Conservation (phyloP, 2,797 vertebrate genomes). For the Acanthurus leucopareius region DNA sequence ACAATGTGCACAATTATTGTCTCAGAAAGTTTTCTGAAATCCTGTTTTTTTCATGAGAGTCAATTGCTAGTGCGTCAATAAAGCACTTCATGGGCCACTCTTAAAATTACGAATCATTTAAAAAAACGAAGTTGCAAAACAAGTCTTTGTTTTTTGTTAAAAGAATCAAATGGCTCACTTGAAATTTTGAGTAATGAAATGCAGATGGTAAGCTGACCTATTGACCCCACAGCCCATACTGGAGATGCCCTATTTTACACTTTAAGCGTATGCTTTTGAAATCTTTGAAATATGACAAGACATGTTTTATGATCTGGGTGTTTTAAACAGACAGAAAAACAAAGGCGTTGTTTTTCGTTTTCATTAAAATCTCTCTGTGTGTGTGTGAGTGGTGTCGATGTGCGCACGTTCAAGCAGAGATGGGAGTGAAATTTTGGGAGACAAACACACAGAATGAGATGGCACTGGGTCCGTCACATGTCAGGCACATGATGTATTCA, state of each 20-base stretch:
- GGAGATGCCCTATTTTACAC: no score
- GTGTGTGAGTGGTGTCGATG: not conserved
- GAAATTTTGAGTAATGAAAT: no score
- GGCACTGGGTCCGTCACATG: conserved; percentile 11
- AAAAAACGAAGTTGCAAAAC: conserved; percentile 12
- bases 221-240: no score
- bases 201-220: no score
- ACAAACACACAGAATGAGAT: conserved; percentile 20
- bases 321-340: no score
- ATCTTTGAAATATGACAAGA: no score
- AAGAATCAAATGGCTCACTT: no score
- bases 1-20: not conserved
- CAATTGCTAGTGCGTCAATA: not conserved
- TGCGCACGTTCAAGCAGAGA: no score
- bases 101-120: conserved; percentile 18
- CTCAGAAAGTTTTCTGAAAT: conserved; percentile 6
- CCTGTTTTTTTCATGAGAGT: not conserved
- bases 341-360: conserved; percentile 20
- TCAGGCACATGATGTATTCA: conserved; percentile 23
- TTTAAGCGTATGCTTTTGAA: no score
- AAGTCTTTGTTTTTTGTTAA: not conserved
- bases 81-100: not conserved
- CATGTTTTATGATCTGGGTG: no score
- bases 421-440: not conserved
- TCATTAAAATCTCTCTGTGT: not conserved